Conservation (phyloP, 2,113 vertebrate species). For the Haliaeetus leucogaster region DNA sequence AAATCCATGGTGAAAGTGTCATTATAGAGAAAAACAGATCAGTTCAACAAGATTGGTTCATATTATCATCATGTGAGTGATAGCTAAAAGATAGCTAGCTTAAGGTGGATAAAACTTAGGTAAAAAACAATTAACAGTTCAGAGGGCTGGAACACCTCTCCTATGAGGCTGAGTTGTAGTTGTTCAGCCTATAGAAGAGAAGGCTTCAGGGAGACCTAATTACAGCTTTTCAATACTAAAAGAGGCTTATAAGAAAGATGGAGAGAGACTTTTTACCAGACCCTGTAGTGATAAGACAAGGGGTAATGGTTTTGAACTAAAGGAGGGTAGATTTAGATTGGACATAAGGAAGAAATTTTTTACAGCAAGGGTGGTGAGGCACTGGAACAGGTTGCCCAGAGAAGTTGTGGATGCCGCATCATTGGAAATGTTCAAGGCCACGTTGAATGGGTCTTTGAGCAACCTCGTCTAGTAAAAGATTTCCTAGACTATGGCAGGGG, state of each 20-base stretch:
- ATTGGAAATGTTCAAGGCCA: not conserved
- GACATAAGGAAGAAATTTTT: not conserved
- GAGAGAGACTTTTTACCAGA: not conserved
- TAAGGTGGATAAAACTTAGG: not conserved
- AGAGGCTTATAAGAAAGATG: not conserved
- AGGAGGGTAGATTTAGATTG: not conserved
- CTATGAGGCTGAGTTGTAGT: not conserved
- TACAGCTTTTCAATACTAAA: not conserved
- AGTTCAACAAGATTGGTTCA: not conserved
- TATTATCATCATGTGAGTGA: not conserved
- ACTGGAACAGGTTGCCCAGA: not conserved
- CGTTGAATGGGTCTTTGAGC: not conserved
- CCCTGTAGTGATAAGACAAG: not conserved
- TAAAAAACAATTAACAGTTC: not conserved
- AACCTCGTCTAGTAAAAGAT: not conserved
- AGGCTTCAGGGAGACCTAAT: not conserved
- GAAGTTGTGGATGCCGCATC: too few species aligned
- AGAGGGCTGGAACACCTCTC: not conserved
- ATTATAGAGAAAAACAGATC: not conserved
- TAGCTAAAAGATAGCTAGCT: not conserved
- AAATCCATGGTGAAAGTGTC: not conserved
- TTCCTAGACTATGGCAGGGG: not conserved
- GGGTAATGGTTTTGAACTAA: not conserved
- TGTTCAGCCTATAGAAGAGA: not conserved
- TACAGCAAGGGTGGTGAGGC: not conserved